phyloP scores from a whole-genome alignment of 2,888 invertebrate species.

The Macrostomum cliftonense region DNA sequence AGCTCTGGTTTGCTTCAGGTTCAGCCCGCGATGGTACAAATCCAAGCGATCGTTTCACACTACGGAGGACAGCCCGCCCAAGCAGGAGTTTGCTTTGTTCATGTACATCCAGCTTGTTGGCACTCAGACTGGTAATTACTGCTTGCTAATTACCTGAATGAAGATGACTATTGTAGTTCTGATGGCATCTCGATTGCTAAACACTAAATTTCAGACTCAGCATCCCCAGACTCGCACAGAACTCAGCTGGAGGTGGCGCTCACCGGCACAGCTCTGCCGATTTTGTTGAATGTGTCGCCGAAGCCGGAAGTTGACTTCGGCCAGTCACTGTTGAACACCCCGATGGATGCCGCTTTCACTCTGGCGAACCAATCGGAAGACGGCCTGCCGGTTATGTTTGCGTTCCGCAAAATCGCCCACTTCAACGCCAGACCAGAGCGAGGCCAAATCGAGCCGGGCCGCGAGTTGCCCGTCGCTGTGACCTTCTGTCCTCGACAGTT shows the following conservation, averaged over 20 bases:
- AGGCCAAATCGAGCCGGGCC: conserved; percentile 27
- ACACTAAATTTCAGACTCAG: too few species aligned
- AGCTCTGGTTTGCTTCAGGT: conserved; percentile 31
- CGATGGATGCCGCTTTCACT: conserved; percentile 25
- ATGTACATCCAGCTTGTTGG: conserved; percentile 33
- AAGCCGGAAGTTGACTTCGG: conserved; percentile 31
- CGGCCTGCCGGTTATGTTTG: conserved; percentile 25
- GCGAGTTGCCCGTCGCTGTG: conserved; percentile 27
- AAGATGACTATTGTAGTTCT: too few species aligned
- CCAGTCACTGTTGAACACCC: conserved; percentile 28
- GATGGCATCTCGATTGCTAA: too few species aligned
- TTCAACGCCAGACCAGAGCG: conserved; percentile 27
- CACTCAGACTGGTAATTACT: conserved; percentile 14
- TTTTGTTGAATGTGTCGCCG: conserved; percentile 22
- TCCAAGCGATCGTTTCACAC: conserved; percentile 29
- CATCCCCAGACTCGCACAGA: not conserved
- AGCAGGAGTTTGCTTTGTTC: conserved; percentile 35
- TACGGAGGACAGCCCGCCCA: conserved; percentile 23
- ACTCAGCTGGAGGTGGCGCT: conserved; percentile 22
- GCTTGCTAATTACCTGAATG: too few species aligned
- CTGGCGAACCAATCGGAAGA: conserved; percentile 27
- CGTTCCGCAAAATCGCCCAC: conserved; percentile 33
- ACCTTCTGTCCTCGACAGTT: conserved; percentile 35
- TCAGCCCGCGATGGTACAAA: conserved; percentile 34
- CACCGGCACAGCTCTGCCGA: conserved; percentile 36